Percentiles rank a stretch among this genome's conserved stretches.
These are phyloP conservation scores for Chrysocyon brachyurus DNA, from an alignment of 2,797 vertebrate species.

Conservation along the genomic window DNA sequence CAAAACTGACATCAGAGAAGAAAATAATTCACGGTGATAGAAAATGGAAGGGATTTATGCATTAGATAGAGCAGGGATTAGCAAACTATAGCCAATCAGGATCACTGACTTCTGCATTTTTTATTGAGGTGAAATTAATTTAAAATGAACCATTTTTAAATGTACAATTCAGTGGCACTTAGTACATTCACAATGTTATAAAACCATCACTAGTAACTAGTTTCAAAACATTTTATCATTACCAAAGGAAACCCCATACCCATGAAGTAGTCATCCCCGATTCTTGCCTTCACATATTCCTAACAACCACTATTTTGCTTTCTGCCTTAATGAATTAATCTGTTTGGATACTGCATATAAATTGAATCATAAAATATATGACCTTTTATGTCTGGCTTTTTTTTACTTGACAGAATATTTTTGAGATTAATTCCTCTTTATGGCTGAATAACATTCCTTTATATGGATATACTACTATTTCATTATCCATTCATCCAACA, in stretches of 20 bases:
- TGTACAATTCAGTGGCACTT: neutral
- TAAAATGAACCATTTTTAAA: neutral
- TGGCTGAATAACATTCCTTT: constrained; percentile 14
- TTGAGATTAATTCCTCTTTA: neutral
- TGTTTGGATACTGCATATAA: neutral
- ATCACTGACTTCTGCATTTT: neutral
- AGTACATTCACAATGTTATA: neutral
- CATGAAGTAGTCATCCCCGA: neutral
- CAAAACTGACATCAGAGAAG: neutral
- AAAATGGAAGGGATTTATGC: neutral
- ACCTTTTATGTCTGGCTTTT: neutral
- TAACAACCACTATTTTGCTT: constrained; percentile 29
- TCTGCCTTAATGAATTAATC: neutral
- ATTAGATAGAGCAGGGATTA: neutral
- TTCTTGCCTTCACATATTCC: neutral
- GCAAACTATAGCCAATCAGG: neutral
- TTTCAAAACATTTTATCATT: neutral
- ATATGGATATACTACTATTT: neutral
- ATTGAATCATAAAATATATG: neutral
- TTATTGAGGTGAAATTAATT: neutral
- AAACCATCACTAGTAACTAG: neutral
- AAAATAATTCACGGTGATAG: neutral
- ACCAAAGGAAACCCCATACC: neutral
- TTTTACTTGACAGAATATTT: constrained; percentile 21
- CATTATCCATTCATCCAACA: neutral